Base-by-base conservation (phyloP, 2,797 vertebrate species). In the Neosilurus mollespiculum region DNA sequence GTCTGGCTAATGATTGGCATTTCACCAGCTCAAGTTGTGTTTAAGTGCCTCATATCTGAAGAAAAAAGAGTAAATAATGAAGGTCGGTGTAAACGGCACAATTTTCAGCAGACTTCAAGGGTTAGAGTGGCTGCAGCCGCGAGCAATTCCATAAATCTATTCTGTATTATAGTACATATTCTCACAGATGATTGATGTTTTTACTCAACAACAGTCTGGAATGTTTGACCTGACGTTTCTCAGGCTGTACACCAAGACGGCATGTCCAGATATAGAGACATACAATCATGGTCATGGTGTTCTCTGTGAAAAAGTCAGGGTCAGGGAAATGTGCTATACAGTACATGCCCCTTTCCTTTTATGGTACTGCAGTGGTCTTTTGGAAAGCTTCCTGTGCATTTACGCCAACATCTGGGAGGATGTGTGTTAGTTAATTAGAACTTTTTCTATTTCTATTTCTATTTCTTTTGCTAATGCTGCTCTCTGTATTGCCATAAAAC, bases 71-170 rank as follows among this genome's bases (percentile, higher is more conserved):
- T 18, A 84, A 22, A 80, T 37, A 67, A 49, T 9, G 20, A 76
- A 90, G 89, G 86, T 81, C 83, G 85, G 83, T 81, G 80, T 56
- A 80, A 77, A 87, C 82, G 65, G 34, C 73, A 65, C 84, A 82
- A 76, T 78, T n/a, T 80, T 65, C 78, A 12, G 34, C 58, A 26
- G 86, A 83, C 82, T 81, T 77, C 83, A 84, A 66, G 87, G 83
- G 85, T 88, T 58, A 8, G 88, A 61, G 84, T 83, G 85, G 91
- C 91, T 90, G 89, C 85, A 90, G 89, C 89, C 87, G 54, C 84
- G 84, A 88, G 91, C 89, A 90, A 71, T 79, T 86, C 85, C 87
- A 83, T 89, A 83, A 80, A 87, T 81, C 86, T 62, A 34, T 64
- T 59, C 71, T 64, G 70, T 70, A 24, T 59, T 20, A 80, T 72